Evolutionary conservation across 2,888 invertebrate genomes (phyloP).

Genomic region (Acrobasis consociella): DNA sequence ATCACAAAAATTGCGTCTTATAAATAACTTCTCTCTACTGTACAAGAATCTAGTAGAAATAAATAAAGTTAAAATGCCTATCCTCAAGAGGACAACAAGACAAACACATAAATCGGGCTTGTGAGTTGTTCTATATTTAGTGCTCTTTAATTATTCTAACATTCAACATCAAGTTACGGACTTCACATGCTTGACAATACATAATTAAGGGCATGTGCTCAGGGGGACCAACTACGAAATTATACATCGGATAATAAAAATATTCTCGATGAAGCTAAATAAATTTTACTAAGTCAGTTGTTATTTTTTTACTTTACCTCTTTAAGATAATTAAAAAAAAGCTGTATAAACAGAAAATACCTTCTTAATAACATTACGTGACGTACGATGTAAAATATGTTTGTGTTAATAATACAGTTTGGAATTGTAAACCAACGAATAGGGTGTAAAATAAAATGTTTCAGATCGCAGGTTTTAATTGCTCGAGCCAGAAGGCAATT

Average conservation of each 20-base stretch:
- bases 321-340: no score
- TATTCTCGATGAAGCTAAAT: neutral
- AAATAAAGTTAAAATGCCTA: conserved; percentile 13
- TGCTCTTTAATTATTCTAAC: conserved; percentile 46
- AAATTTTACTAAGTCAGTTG: neutral
- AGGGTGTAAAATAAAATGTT: no score
- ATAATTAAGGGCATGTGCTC: conserved; percentile 36
- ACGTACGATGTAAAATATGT: no score
- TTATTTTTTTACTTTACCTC: no score
- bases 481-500: no score
- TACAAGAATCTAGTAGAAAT: neutral
- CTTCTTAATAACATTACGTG: no score
- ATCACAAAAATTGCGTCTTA: neutral
- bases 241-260: no score
- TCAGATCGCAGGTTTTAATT: no score
- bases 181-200: conserved; percentile 48
- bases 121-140: conserved; percentile 39
- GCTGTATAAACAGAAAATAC: no score
- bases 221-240: neutral
- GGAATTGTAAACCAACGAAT: no score
- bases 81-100: conserved; percentile 25
- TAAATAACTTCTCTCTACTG: neutral
- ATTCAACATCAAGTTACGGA: conserved; percentile 50
- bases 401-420: no score
- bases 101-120: conserved; percentile 28